These are phyloP conservation scores for Dryomyza anilis DNA, from an alignment of 2,888 invertebrate species.

Conservation along the genomic window DNA sequence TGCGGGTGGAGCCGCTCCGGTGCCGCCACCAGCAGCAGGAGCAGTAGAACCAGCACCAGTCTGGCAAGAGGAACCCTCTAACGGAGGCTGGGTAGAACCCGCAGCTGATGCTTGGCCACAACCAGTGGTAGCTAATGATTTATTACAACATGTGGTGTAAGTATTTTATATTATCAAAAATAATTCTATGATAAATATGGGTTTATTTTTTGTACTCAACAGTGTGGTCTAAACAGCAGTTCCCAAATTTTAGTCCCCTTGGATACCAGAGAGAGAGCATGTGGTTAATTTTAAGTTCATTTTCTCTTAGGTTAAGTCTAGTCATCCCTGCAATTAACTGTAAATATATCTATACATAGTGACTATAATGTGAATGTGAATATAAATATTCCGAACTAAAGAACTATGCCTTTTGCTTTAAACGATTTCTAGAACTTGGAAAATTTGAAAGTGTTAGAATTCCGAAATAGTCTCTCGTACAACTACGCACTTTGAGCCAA, in stretches of 20 bases:
- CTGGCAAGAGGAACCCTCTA: too few species aligned
- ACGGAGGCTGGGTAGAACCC: too few species aligned
- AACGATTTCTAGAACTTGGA: neutral
- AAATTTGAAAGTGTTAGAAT: neutral
- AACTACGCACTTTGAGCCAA: neutral
- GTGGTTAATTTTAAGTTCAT: too few species aligned
- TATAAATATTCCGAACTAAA: constrained; percentile 16
- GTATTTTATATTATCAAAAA: too few species aligned
- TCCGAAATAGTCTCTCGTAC: neutral
- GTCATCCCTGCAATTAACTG: constrained; percentile 6
- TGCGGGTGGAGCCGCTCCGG: constrained; percentile 41
- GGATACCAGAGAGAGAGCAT: constrained; percentile 10
- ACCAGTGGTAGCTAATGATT: constrained; percentile 1
- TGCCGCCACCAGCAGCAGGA: constrained; percentile 33
- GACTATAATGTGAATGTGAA: too few species aligned
- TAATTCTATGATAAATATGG: neutral
- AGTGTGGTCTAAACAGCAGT: neutral
- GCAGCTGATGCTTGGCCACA: neutral
- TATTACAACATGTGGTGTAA: constrained; percentile 11
- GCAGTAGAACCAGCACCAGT: neutral
- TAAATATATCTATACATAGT: too few species aligned
- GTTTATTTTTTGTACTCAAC: neutral
- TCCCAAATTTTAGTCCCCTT: neutral
- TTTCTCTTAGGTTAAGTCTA: constrained; percentile 20
- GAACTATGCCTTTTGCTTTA: neutral